Conservation (phyloP, 1,140 invertebrate genomes). For the Trichonephila inaurata region DNA sequence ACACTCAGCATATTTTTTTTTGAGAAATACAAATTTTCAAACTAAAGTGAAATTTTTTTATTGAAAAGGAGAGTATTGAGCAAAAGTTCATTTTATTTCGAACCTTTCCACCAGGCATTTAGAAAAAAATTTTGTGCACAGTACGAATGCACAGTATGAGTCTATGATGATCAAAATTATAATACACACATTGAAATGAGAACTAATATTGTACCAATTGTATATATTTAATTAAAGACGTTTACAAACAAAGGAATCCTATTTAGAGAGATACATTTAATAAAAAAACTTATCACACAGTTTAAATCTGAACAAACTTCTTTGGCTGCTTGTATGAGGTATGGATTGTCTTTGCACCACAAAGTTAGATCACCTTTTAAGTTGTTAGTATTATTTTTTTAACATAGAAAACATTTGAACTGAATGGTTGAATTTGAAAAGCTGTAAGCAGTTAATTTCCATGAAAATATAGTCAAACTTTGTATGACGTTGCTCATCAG, state of each 20-base stretch:
- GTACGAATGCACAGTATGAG: too few species aligned
- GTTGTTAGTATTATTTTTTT: constrained; percentile 12
- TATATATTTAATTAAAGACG: constrained; percentile 58
- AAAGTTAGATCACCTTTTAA: constrained; percentile 49
- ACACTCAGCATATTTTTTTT: too few species aligned
- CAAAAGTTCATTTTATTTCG: background rate
- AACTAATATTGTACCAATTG: constrained; percentile 54
- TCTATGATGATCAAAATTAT: background rate
- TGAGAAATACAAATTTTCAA: background rate
- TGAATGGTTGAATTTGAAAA: constrained; percentile 26
- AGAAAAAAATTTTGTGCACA: too few species aligned
- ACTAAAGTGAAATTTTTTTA: background rate
- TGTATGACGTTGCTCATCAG: constrained; percentile 14
- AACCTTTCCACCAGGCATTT: background rate
- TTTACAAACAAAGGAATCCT: background rate
- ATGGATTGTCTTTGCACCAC: constrained; percentile 72
- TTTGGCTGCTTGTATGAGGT: constrained; percentile 75
- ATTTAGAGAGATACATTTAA: constrained; percentile 49
- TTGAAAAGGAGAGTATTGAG: background rate
- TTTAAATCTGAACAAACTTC: constrained; percentile 68
- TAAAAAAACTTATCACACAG: constrained; percentile 73
- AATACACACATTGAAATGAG: background rate
- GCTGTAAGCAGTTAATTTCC: background rate
- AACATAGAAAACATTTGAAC: constrained; percentile 41
- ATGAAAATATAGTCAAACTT: background rate